Conservation (phyloP, 2,888 invertebrate genomes). For the Conomelus anceps region DNA sequence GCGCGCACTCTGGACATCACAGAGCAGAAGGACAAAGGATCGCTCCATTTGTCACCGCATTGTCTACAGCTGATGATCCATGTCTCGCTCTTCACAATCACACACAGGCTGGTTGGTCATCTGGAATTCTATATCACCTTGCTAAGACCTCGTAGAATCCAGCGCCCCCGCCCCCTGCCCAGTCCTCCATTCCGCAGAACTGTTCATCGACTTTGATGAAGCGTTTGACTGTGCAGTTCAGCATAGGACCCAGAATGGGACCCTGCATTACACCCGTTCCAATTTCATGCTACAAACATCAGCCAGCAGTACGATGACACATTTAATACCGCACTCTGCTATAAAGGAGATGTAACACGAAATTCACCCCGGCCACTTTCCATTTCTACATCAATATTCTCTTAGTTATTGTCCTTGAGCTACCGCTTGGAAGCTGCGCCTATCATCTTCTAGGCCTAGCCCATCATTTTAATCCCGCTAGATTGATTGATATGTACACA, state of each 20-base stretch:
- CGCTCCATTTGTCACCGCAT: constrained; percentile 3
- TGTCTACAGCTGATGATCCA: not conserved
- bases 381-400: not conserved
- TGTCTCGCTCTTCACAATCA: not conserved
- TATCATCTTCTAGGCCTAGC: too few relatives aligned
- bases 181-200: too few relatives aligned
- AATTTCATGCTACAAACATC: not conserved
- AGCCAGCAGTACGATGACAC: not conserved
- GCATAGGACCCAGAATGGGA: not conserved
- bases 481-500: too few relatives aligned
- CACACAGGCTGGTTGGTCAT: not conserved
- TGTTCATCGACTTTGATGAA: not conserved
- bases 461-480: too few relatives aligned
- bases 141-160: not conserved
- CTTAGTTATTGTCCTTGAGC: not conserved
- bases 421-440: not conserved
- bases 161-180: not conserved
- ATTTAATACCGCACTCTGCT: not conserved
- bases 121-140: not conserved
- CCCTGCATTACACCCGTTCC: not conserved
- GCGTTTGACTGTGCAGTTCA: not conserved
- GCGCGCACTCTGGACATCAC: not conserved
- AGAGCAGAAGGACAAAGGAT: not conserved
- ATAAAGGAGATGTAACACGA: not conserved
- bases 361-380: not conserved